Evolutionary conservation across 1,140 invertebrate genomes (phyloP).

Genomic region (Papilio xuthus): DNA sequence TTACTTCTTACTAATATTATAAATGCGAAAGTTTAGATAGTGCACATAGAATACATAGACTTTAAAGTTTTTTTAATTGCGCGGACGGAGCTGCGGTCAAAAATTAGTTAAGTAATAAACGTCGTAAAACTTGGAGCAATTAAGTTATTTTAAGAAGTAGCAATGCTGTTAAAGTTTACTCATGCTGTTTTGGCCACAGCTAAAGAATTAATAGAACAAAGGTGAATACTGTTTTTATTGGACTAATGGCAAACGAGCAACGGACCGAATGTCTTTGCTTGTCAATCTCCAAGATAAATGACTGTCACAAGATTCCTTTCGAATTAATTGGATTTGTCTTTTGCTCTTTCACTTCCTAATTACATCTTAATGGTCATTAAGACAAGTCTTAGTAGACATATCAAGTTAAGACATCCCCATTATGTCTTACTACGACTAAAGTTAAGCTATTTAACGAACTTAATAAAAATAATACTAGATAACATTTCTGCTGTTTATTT

Average conservation of each 20-base stretch:
- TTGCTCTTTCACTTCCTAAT: constrained; percentile 24
- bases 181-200: too few relatives aligned
- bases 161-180: too few relatives aligned
- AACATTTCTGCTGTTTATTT: not conserved
- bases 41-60: too few relatives aligned
- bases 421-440: not conserved
- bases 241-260: not conserved
- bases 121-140: too few relatives aligned
- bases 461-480: not conserved
- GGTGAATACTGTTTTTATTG: not conserved
- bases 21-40: too few relatives aligned
- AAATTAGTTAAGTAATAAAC: too few relatives aligned
- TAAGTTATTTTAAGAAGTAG: too few relatives aligned
- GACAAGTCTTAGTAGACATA: not conserved
- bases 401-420: not conserved
- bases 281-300: constrained; percentile 19
- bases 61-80: too few relatives aligned
- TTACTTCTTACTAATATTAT: too few relatives aligned
- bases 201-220: not conserved
- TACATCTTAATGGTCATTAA: constrained; percentile 21
- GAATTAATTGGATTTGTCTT: constrained; percentile 26
- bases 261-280: not conserved
- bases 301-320: constrained; percentile 13
- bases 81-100: too few relatives aligned
- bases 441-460: not conserved